Conservation (phyloP, 2,888 invertebrate genomes). For the Oasisia sp. region DNA sequence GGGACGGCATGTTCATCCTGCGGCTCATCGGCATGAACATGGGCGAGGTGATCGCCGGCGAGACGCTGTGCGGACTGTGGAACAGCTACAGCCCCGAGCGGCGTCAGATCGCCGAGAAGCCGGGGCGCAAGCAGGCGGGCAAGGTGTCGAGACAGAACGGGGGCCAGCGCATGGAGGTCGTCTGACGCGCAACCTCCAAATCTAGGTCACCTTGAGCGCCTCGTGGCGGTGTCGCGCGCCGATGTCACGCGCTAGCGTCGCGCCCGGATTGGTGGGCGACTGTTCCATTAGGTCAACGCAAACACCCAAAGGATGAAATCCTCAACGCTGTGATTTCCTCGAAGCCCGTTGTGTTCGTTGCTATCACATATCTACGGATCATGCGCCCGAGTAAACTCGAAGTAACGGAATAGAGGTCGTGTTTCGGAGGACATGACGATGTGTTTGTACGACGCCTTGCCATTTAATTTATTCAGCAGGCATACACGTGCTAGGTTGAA, state of each 20-base stretch:
- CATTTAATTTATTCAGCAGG: background rate
- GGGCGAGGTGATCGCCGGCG: slow-evolving; percentile 51
- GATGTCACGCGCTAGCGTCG: background rate
- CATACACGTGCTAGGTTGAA: background rate
- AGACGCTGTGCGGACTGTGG: slow-evolving; percentile 50
- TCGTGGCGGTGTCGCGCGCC: background rate
- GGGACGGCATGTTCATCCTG: slow-evolving; percentile 50
- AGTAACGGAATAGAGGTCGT: background rate
- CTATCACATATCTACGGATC: background rate
- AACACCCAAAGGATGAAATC: background rate
- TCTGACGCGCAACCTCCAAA: slow-evolving; percentile 28
- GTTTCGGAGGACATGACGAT: background rate
- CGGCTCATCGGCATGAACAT: slow-evolving; percentile 49
- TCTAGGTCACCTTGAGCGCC: background rate
- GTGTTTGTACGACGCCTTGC: too few species aligned
- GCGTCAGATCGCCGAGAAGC: slow-evolving; percentile 44
- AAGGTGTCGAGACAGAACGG: slow-evolving; percentile 31
- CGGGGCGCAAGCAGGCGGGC: slow-evolving; percentile 41
- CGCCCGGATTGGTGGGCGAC: background rate
- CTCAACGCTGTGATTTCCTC: slow-evolving; percentile 1
- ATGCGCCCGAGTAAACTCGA: background rate
- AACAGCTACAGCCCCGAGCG: slow-evolving; percentile 49
- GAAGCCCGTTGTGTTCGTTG: background rate
- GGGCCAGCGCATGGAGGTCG: slow-evolving; percentile 45
- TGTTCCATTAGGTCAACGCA: background rate